phyloP scores from a whole-genome alignment of 2,797 vertebrate species.

The Steatocranus sp. region DNA sequence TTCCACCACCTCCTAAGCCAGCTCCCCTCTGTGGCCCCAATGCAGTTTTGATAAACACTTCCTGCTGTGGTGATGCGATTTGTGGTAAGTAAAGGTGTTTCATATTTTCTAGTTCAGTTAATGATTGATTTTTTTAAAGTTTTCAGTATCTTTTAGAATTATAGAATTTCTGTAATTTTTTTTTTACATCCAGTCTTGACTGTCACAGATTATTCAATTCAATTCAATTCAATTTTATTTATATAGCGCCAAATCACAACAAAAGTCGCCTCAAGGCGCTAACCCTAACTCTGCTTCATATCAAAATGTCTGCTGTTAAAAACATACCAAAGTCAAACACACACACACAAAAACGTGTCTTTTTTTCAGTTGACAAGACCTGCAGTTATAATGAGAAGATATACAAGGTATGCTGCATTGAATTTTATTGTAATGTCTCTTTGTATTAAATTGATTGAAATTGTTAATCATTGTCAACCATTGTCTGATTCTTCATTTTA shows the following conservation, averaged over 20 bases:
- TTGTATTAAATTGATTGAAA: background rate
- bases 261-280: too few relatives aligned
- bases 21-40: conserved; percentile 7
- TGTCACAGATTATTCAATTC: too few relatives aligned
- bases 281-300: too few relatives aligned
- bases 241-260: too few relatives aligned
- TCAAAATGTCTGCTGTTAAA: background rate
- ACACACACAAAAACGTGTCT: rapidly evolving
- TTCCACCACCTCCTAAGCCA: background rate
- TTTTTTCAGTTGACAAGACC: conserved; percentile 65
- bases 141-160: background rate
- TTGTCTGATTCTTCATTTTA: background rate
- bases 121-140: background rate
- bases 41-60: conserved; percentile 1
- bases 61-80: conserved; percentile 45
- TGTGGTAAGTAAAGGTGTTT: conserved; percentile 52
- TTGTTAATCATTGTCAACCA: background rate
- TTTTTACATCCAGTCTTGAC: background rate
- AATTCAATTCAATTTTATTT: too few relatives aligned
- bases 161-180: background rate
- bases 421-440: background rate
- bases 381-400: conserved; percentile 51
- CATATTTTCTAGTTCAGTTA: background rate
- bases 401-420: conserved; percentile 46
- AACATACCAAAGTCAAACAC: background rate